Evolutionary conservation across 1,140 invertebrate genomes (phyloP), one percentile per base, ranked within the genome.

Genomic region (Drosophila nebulosa): DNA sequence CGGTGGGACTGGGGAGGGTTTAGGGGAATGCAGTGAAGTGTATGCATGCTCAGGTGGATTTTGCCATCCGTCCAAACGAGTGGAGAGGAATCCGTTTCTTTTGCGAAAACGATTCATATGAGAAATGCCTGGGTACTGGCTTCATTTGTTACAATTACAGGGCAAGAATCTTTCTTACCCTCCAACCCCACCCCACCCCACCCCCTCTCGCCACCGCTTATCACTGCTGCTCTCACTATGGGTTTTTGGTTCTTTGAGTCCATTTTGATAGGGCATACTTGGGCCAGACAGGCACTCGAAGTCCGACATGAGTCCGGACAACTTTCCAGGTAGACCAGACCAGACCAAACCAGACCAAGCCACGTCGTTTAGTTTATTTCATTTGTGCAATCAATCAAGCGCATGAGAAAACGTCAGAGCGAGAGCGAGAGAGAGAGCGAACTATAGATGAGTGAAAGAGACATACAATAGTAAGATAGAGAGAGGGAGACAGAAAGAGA

Each of bases 351-450:
- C n/a, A n/a, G n/a, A n/a, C 26, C 30, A 46, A 51, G 57, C 21
- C 30, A 24, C 51, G 51, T 71, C 35, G 68, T 58, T 46, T 70
- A 76, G 62, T 74, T 64, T 53, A 64, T 65, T 74, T 66, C 71
- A 63, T 74, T 74, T 78, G 71, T 74, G 74, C 74, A 78, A 78
- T 78, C 74, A 78, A 78, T 78, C 74, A 78, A 78, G 74, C 74
- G 72, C 66, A 78, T 55, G 67, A 74, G 52, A 70, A 70, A 73
- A 78, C 70, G 65, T 74, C 74, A 78, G 61, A 62, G 39, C 21
- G 22, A 14, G 21, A 56, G 55, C 32, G 69, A 39, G 69, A 60
- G 72, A 39, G 36, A 16, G 16, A 42, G 39, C 9, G 16, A 18
- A 3, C 10, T 32, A 32, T 32, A n/a, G 30, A n/a, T 7, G 16